phyloP scores from a whole-genome alignment of 64 coral and sea anemone species.

The Catalaphyllia jardinei region DNA sequence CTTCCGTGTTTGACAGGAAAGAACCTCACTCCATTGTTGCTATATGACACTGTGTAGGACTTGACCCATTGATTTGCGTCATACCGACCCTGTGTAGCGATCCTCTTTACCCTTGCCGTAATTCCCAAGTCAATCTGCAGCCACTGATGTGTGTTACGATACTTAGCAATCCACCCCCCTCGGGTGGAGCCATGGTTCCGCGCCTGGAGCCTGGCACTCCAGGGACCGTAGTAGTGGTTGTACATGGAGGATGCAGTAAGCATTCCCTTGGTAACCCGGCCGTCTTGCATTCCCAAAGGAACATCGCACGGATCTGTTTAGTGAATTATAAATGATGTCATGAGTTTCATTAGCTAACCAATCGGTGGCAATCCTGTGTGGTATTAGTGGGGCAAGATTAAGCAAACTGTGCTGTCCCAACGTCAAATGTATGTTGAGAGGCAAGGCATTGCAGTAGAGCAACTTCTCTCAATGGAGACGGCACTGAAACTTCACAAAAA shows the following conservation, averaged over 20 bases:
- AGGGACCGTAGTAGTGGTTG: conserved; percentile 73
- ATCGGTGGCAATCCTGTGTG: no score
- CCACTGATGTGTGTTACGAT: conserved; percentile 41
- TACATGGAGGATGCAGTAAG: conserved; percentile 73
- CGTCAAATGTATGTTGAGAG: no score
- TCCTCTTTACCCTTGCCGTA: conserved; percentile 22
- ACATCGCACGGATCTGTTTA: conserved; percentile 73
- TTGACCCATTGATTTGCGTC: conserved; percentile 63
- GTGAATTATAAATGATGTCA: not conserved
- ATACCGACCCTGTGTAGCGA: conserved; percentile 67
- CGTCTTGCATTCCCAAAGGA: conserved; percentile 79
- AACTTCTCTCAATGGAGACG: no score
- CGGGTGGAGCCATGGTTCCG: conserved; percentile 53
- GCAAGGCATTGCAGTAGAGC: no score
- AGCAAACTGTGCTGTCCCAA: no score
- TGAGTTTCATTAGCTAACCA: not conserved
- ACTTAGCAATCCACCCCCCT: conserved; percentile 48
- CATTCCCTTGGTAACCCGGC: conserved; percentile 59
- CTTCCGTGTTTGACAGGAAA: conserved; percentile 36
- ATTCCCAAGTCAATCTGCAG: conserved; percentile 48
- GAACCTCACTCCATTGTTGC: conserved; percentile 44
- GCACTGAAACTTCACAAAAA: no score
- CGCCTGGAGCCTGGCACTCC: conserved; percentile 74
- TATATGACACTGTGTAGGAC: conserved; percentile 49
- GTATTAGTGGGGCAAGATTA: no score